phyloP scores from a whole-genome alignment of 2,113 vertebrate genomes.

The Mormoops blainvillei region DNA sequence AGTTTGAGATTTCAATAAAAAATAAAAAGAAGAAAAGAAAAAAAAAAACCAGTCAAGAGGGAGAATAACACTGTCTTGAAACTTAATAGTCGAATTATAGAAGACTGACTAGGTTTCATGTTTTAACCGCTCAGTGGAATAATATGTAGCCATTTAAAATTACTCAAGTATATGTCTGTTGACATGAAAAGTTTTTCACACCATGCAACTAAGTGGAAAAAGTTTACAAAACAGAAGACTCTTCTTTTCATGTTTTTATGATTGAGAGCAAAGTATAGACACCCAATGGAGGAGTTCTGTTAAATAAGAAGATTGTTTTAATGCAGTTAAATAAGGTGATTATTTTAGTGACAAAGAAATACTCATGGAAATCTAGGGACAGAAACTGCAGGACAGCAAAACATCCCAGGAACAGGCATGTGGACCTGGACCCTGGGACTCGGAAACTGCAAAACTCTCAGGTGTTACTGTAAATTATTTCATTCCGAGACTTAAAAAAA shows the following conservation, averaged over 20 bases:
- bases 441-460: neutral
- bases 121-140: neutral
- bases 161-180: neutral
- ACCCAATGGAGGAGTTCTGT: neutral
- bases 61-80: neutral
- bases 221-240: neutral
- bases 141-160: neutral
- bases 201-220: neutral
- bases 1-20: neutral
- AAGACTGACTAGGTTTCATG: neutral
- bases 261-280: neutral
- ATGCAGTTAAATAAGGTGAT: neutral
- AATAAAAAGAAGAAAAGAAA: neutral
- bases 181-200: neutral
- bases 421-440: neutral
- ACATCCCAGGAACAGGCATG: neutral
- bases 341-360: neutral
- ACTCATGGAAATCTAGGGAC: neutral
- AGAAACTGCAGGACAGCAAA: neutral
- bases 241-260: neutral
- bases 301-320: neutral
- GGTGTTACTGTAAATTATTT: neutral
- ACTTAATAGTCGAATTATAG: neutral
- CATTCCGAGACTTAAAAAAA: neutral
- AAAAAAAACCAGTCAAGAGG: neutral